Evolutionary conservation across 2,888 invertebrate species (phyloP).

Genomic region (Ennomos fuscantarius): DNA sequence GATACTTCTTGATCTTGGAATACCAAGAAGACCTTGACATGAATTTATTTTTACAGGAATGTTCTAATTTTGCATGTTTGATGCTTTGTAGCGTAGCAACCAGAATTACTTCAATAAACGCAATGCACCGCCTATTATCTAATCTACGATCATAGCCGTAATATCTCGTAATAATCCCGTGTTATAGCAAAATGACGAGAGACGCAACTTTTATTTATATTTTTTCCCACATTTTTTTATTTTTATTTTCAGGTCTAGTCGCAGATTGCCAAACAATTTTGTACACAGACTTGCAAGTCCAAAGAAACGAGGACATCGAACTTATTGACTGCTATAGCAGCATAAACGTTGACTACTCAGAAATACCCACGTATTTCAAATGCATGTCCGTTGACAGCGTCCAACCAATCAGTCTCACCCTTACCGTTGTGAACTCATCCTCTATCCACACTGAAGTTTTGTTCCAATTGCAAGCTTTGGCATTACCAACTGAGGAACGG

Average conservation of each 20-base stretch:
- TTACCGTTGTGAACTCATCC: conserved; percentile 69
- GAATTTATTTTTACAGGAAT: no score
- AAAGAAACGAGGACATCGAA: conserved; percentile 68
- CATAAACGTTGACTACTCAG: conserved; percentile 54
- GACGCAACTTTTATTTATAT: no score
- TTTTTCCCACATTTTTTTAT: not conserved
- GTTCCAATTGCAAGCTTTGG: conserved; percentile 81
- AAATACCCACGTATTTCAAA: conserved; percentile 72
- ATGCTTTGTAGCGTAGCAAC: no score
- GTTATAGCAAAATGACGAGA: no score
- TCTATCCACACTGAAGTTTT: conserved; percentile 48
- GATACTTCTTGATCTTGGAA: no score
- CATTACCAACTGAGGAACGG: conserved; percentile 80
- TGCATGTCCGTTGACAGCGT: conserved; percentile 74
- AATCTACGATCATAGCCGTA: no score
- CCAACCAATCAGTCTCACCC: conserved; percentile 66
- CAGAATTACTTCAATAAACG: no score
- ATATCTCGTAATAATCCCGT: no score
- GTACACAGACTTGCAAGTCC: conserved; percentile 87
- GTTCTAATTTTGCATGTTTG: no score
- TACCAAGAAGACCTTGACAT: no score
- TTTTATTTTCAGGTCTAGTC: conserved; percentile 86
- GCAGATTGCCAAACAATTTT: conserved; percentile 87
- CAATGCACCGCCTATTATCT: no score
- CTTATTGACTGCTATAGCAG: conserved; percentile 66